Evolutionary conservation across 2,797 vertebrate genomes (phyloP), one percentile per base, ranked within the genome.

Genomic region (Poecilia gillii): DNA sequence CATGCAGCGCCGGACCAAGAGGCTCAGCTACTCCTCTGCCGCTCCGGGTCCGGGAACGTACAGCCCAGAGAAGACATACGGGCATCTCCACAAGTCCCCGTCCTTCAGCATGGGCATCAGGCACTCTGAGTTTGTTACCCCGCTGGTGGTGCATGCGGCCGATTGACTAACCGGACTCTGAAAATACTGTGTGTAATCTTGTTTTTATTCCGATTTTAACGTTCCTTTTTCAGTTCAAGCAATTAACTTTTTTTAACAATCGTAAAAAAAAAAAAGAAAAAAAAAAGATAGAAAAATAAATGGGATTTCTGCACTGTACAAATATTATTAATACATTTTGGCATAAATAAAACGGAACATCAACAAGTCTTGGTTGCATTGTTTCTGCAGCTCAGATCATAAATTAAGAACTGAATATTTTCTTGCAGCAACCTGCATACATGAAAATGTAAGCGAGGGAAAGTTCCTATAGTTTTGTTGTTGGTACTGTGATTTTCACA

Each of bases 21-120:
- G 88, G 77, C 92, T 92, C 6, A 88, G 14, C 0, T 81, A 88
- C 23, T 53, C 79, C 2, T 85, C 89, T 0, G 85, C 73, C 18
- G 94, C 90, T 0, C 97, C 97, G 0, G 97, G 97, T 0, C 97
- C 97, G 0, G 97, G 97, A 0, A 59, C 95, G 0, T 96, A 98
- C 93, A 94, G 92, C 84, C 97, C 97, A 0, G 97, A 98, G 87
- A 96, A 93, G 85, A 96, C 94, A 77, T 90, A 92, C 0, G 1
- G 83, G 1, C 96, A 96, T 82, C 95, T 93, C 59, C 90, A 86
- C 46, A 92, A 91, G 79, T 92, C 96, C 0, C 97, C 97, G 0
- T 96, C 97, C 0, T 97, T 95, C 87, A 96, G 95, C 18, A 89
- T 98, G 90, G 97, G 97, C 0, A 74, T 96, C 79, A 93, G 97